Conservation (phyloP, 2,113 vertebrate species). For the Poeciliopsis turrubarensis region DNA sequence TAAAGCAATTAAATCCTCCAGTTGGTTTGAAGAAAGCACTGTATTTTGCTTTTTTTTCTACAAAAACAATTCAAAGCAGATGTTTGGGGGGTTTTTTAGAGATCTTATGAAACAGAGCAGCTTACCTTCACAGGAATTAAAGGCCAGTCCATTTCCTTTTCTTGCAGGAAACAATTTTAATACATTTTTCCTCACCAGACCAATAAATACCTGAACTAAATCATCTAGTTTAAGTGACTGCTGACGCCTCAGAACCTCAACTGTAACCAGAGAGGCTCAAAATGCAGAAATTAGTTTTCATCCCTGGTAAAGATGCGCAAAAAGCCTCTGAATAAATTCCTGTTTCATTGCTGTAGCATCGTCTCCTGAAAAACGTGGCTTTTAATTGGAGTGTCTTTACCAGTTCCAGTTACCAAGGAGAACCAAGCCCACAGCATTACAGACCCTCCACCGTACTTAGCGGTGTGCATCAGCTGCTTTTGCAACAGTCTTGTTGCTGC, state of each 20-base stretch:
- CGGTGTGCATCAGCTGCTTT: no score
- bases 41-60: neutral
- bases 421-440: no score
- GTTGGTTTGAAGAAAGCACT: conserved; percentile 20
- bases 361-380: no score
- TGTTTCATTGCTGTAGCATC: no score
- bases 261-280: conserved; percentile 29
- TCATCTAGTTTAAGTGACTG: conserved; percentile 43
- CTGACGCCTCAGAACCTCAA: conserved; percentile 40
- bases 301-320: neutral
- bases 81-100: conserved; percentile 13
- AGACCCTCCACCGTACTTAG: no score
- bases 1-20: conserved; percentile 42
- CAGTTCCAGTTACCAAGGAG: no score
- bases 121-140: conserved; percentile 73
- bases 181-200: conserved; percentile 41
- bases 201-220: conserved; percentile 49
- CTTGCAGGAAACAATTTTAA: conserved; percentile 58
- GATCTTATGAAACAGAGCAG: conserved; percentile 59
- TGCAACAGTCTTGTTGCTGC: no score
- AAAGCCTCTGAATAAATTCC: no score
- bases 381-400: no score
- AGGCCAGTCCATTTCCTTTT: conserved; percentile 60
- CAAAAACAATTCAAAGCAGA: conserved; percentile 56
- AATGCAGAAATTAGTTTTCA: neutral